Evolutionary conservation across 1,140 invertebrate genomes (phyloP).

Genomic region (Gryllus bimaculatus): DNA sequence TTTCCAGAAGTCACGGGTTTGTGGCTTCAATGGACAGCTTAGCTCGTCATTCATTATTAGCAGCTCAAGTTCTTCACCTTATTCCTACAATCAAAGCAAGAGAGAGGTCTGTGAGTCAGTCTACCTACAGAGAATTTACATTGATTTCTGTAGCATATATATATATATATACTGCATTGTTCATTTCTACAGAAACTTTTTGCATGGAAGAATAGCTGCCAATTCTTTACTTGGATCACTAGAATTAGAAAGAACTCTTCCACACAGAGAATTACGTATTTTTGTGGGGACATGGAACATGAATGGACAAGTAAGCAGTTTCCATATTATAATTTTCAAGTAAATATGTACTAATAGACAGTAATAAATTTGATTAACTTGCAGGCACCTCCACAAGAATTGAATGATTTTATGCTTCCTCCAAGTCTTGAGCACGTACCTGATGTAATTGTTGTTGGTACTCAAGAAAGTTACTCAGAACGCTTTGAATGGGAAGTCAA

Average conservation of each 20-base stretch:
- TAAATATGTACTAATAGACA: too few species aligned
- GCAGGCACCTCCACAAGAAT: constrained; percentile 44
- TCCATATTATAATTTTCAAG: background rate
- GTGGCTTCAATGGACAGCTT: constrained; percentile 54
- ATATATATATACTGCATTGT: background rate
- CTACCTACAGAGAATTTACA: background rate
- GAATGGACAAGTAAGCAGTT: constrained; percentile 66
- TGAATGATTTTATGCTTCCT: constrained; percentile 84
- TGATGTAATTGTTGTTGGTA: constrained; percentile 84
- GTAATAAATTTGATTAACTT: constrained; percentile 17
- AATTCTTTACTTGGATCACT: constrained; percentile 68
- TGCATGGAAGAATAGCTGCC: constrained; percentile 65
- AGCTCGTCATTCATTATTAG: constrained; percentile 59
- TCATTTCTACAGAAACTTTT: constrained; percentile 50
- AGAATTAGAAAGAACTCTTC: constrained; percentile 78
- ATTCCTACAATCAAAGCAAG: constrained; percentile 68
- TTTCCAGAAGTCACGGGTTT: constrained; percentile 4
- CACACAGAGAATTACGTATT: constrained; percentile 71
- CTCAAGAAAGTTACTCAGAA: constrained; percentile 81
- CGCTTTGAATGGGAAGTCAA: constrained; percentile 83
- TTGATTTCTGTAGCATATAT: background rate
- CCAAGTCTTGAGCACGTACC: constrained; percentile 72
- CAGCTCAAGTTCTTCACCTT: constrained; percentile 65
- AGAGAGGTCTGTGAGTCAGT: constrained; percentile 44
- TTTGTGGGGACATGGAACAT: constrained; percentile 96